A percentile compares a stretch with the other conserved stretches of the same genome.
These are phyloP conservation scores for Centroberyx gerrardi DNA, from an alignment of 2,797 vertebrate species.

Conservation along the genomic window DNA sequence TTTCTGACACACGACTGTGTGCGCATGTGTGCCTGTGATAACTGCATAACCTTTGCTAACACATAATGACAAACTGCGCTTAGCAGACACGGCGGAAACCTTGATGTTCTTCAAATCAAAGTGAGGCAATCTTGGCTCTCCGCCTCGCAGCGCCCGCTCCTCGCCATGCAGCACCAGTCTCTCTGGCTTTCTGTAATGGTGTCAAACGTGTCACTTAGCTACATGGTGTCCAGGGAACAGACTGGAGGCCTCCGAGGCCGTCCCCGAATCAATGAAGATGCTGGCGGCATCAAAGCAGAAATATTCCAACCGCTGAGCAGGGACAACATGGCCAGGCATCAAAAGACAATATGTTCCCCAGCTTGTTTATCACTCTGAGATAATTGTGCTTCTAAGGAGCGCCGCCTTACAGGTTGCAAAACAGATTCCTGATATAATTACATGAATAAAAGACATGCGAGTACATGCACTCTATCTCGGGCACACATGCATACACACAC, in stretches of 20 bases:
- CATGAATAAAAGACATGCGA: slow-evolving; percentile 33
- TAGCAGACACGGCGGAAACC: too few relatives aligned
- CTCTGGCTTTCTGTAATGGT: slow-evolving; percentile 5
- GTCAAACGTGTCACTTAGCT: slow-evolving; percentile 43
- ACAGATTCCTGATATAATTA: slow-evolving; percentile 55
- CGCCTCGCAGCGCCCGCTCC: background rate
- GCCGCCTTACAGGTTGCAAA: slow-evolving; percentile 43
- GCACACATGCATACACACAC: slow-evolving; percentile 20
- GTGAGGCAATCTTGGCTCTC: background rate
- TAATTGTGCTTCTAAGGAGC: slow-evolving; percentile 62
- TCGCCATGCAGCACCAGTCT: background rate
- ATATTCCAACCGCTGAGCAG: slow-evolving; percentile 33
- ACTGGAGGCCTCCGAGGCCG: slow-evolving; percentile 6
- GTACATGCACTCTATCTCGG: slow-evolving; percentile 10
- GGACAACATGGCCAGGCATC: slow-evolving; percentile 39
- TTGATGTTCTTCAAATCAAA: slow-evolving; percentile 16
- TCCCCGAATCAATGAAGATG: slow-evolving; percentile 43
- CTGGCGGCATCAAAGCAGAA: slow-evolving; percentile 45
- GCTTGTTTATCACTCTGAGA: slow-evolving; percentile 58
- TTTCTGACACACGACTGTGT: too few relatives aligned
- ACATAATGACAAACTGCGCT: too few relatives aligned
- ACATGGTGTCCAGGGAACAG: background rate
- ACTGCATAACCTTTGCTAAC: too few relatives aligned
- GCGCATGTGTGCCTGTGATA: too few relatives aligned
- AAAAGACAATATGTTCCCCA: slow-evolving; percentile 55